Evolutionary conservation across 2,113 vertebrate species (phyloP).

Genomic region (Crotalus horridus): DNA sequence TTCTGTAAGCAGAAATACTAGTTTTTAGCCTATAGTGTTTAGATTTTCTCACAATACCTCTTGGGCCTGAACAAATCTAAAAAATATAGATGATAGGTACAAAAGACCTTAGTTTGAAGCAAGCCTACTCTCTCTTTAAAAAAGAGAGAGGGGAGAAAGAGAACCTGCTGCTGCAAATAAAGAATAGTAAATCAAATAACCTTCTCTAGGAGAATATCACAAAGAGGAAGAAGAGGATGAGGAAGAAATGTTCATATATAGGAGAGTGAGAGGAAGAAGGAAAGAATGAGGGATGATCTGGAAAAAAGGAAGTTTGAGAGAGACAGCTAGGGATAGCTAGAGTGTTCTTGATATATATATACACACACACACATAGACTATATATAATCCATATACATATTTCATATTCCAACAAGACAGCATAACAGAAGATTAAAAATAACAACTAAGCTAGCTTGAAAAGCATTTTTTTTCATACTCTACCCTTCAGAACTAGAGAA

Average conservation of each 20-base stretch:
- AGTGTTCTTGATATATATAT: no score
- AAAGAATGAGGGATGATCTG: background rate
- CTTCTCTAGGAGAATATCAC: background rate
- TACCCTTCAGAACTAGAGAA: background rate
- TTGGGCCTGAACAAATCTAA: background rate
- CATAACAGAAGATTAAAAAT: background rate
- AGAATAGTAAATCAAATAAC: background rate
- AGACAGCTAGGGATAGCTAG: background rate
- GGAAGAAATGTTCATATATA: background rate
- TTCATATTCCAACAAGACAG: background rate
- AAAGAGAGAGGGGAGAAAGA: background rate
- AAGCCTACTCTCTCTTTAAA: background rate
- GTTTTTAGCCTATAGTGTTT: background rate
- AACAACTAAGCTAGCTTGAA: background rate
- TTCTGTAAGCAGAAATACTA: background rate
- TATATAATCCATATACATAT: no score
- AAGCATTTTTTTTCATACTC: background rate
- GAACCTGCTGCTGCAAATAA: background rate
- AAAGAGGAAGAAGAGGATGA: background rate
- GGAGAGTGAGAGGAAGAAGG: background rate
- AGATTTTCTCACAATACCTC: background rate
- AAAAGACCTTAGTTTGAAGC: background rate
- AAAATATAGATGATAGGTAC: background rate
- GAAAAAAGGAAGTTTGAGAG: background rate
- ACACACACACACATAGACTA: no score